phyloP scores from a whole-genome alignment of 2,888 invertebrate genomes.

The Corbicula japonica region DNA sequence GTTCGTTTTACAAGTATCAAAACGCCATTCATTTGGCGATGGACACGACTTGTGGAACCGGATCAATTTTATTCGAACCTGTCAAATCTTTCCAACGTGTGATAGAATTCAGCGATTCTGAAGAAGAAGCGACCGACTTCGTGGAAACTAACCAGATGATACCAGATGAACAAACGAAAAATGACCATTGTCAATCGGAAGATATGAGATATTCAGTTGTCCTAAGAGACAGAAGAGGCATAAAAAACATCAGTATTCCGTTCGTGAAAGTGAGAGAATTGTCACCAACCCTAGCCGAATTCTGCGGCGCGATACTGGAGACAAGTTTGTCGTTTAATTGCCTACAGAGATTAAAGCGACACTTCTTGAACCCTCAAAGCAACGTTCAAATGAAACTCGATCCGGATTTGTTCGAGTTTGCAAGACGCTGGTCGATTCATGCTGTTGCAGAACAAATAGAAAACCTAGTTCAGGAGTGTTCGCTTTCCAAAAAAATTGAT shows the following conservation, averaged over 20 bases:
- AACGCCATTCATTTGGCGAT: not conserved
- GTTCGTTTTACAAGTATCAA: not conserved
- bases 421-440: conserved; percentile 3
- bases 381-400: not conserved
- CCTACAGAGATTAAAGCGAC: conserved; percentile 1
- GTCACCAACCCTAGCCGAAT: conserved; percentile 7
- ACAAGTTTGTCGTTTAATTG: not conserved
- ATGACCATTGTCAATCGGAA: not conserved
- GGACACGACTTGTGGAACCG: not conserved
- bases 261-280: not conserved
- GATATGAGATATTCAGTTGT: conserved; percentile 5
- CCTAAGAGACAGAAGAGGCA: conserved; percentile 5
- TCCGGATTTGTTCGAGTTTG: conserved; percentile 13
- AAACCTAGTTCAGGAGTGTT: not conserved
- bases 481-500: not conserved
- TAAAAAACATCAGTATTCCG: not conserved
- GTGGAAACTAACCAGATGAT: too few relatives aligned
- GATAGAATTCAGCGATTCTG: too few relatives aligned
- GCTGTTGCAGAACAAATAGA: not conserved
- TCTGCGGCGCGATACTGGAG: conserved; percentile 4
- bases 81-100: too few relatives aligned
- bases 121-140: too few relatives aligned
- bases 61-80: not conserved
- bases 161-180: not conserved
- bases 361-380: conserved; percentile 1